These are phyloP conservation scores for Erebia epiphron DNA, from an alignment of 2,888 invertebrate genomes.

Conservation along the genomic window DNA sequence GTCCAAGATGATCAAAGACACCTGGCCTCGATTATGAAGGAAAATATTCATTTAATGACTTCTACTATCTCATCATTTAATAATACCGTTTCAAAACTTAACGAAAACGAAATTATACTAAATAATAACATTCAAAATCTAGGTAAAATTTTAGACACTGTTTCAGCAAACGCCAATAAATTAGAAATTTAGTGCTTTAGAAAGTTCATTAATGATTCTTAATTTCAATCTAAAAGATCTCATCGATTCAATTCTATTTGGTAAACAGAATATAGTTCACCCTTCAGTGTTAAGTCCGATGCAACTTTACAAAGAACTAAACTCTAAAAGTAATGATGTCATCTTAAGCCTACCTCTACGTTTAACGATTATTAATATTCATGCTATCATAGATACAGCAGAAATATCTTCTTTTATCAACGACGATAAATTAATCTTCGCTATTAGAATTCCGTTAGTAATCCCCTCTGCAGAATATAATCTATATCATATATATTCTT, in stretches of 20 bases:
- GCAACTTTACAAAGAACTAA: constrained; percentile 9
- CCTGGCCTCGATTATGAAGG: constrained; percentile 10
- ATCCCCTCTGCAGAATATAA: background rate
- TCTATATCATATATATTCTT: background rate
- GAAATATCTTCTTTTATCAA: constrained; percentile 8
- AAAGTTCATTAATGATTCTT: too few species aligned
- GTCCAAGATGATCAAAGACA: constrained; percentile 17
- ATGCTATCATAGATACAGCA: constrained; percentile 14
- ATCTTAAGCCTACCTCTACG: constrained; percentile 8
- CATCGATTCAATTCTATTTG: too few species aligned
- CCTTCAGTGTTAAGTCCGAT: too few species aligned
- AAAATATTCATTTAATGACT: constrained; percentile 18
- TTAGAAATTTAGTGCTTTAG: too few species aligned
- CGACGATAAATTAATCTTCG: constrained; percentile 4
- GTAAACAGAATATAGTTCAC: too few species aligned
- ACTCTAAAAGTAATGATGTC: constrained; percentile 20
- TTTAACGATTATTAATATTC: background rate
- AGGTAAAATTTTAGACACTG: constrained; percentile 16
- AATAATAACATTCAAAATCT: constrained; percentile 17
- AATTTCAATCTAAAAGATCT: too few species aligned
- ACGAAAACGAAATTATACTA: constrained; percentile 8
- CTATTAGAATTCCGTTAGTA: constrained; percentile 10
- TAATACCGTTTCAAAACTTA: constrained; percentile 10
- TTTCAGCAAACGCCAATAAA: constrained; percentile 13
- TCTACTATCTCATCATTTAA: constrained; percentile 11